Percentiles rank a stretch among this genome's conserved stretches.
Conservation (phyloP, 1,140 invertebrate species). For the Tribolium castaneum region DNA sequence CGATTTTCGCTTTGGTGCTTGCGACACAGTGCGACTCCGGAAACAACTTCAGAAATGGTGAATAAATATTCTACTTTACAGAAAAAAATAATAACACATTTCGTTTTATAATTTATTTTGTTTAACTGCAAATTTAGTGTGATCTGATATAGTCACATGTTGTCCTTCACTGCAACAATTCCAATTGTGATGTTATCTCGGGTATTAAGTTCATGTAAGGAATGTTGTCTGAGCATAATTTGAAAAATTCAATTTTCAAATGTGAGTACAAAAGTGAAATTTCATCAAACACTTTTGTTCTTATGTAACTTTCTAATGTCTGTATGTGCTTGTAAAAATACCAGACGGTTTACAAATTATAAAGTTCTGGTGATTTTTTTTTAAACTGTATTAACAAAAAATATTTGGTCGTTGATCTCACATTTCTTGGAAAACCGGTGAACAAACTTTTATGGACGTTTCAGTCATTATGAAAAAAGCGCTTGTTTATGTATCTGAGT, state of each 20-base stretch:
- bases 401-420: background rate
- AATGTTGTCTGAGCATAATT: background rate
- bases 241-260: background rate
- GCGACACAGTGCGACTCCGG: conserved; percentile 5
- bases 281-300: background rate
- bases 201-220: background rate
- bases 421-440: background rate
- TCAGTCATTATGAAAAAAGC: background rate
- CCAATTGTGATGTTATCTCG: background rate
- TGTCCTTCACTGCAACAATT: conserved; percentile 12
- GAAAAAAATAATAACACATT: background rate
- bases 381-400: background rate
- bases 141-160: background rate
- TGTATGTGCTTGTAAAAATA: background rate
- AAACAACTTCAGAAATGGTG: conserved; percentile 36
- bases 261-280: background rate
- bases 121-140: background rate
- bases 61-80: background rate
- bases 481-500: background rate
- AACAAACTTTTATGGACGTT: background rate
- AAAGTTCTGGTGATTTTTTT: background rate
- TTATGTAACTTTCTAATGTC: background rate
- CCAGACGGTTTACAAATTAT: background rate
- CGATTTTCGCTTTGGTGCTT: conserved; percentile 2
- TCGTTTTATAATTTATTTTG: background rate